These are phyloP conservation scores for Schizopygopsis malacanthus DNA, from an alignment of 2,797 vertebrate species.

Conservation along the genomic window DNA sequence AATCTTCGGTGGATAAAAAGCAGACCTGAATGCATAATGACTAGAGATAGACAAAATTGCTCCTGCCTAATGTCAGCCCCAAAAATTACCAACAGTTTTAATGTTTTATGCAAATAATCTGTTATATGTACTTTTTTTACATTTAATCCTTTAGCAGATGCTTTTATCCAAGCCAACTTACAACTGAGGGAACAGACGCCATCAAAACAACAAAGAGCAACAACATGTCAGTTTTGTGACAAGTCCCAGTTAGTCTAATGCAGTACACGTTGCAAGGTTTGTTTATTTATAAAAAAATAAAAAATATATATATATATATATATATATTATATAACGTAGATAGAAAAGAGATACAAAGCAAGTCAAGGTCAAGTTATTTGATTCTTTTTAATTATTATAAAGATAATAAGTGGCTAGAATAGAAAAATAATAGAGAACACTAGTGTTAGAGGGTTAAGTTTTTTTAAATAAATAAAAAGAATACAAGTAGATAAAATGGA, in stretches of 20 bases:
- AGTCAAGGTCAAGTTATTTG: background rate
- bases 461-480: background rate
- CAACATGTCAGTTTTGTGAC: too few species aligned
- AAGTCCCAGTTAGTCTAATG: too few species aligned
- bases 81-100: background rate
- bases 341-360: background rate
- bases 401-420: background rate
- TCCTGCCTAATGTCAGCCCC: background rate
- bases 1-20: background rate
- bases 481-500: background rate
- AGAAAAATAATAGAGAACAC: background rate
- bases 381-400: too few species aligned
- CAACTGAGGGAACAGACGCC: background rate
- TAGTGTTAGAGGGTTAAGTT: background rate
- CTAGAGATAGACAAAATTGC: background rate
- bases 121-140: background rate
- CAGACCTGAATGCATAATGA: background rate
- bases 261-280: too few species aligned
- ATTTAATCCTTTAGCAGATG: background rate
- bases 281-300: too few species aligned
- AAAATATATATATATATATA: too few species aligned
- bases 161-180: background rate
- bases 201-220: too few species aligned
- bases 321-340: too few species aligned
- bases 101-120: background rate